These are phyloP conservation scores for Myzus persicae DNA, from an alignment of 1,140 invertebrate genomes.

Conservation along the genomic window DNA sequence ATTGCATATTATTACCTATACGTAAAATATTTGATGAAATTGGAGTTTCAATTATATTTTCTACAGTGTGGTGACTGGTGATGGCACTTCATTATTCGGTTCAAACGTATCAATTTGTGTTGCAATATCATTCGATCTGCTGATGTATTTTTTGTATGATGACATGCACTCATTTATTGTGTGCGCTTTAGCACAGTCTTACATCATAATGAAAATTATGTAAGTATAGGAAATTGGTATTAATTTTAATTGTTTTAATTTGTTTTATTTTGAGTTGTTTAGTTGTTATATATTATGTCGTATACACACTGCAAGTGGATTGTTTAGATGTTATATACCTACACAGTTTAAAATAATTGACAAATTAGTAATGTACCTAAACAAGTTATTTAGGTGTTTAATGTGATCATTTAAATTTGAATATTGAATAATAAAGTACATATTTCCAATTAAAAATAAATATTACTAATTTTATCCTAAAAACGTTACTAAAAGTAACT, in stretches of 20 bases:
- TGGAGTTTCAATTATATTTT: neutral
- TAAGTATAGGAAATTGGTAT: neutral
- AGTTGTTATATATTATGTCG: neutral
- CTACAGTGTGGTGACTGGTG: too few species aligned
- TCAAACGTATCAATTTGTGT: neutral
- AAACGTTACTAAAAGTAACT: too few species aligned
- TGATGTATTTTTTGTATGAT: neutral
- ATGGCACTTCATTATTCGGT: neutral
- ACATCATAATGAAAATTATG: neutral
- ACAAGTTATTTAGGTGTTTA: neutral
- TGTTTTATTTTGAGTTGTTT: neutral
- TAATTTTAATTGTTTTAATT: neutral
- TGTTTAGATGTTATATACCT: neutral
- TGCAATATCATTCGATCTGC: neutral
- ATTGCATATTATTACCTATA: neutral
- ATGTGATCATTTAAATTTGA: neutral
- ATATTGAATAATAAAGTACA: neutral
- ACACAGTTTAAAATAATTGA: too few species aligned
- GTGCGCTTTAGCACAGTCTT: neutral
- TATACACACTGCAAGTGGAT: neutral
- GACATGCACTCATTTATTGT: neutral
- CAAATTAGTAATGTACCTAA: neutral
- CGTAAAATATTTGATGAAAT: neutral
- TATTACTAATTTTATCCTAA: neutral
- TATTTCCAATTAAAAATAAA: too few species aligned